Percentiles rank a stretch among this genome's conserved stretches.
phyloP scores from a whole-genome alignment of 1,140 invertebrate genomes.

The Bombus turneri region DNA sequence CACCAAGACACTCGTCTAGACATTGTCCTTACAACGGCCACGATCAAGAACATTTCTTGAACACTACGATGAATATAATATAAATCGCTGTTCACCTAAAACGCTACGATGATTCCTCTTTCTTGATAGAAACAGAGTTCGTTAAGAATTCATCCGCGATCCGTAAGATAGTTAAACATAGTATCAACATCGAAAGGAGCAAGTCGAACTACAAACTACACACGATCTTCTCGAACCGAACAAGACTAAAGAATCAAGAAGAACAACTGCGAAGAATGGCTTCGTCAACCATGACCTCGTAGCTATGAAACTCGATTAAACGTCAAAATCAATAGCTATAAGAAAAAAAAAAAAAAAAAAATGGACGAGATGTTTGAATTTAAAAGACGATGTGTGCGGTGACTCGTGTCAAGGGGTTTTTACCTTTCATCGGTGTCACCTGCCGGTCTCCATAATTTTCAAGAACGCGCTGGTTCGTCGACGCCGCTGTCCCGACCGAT shows the following conservation, averaged over 20 bases:
- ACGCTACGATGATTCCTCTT: background rate
- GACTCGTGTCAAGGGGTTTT: slow-evolving; percentile 30
- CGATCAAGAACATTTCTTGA: background rate
- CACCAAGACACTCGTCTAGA: background rate
- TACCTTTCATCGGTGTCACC: slow-evolving; percentile 77
- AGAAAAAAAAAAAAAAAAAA: too few relatives aligned
- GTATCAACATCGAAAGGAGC: background rate
- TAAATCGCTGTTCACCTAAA: too few relatives aligned
- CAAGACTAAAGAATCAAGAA: background rate
- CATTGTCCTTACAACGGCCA: background rate
- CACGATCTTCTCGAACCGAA: background rate
- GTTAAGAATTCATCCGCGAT: too few relatives aligned
- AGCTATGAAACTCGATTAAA: background rate
- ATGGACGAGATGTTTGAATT: background rate
- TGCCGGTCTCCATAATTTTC: slow-evolving; percentile 73
- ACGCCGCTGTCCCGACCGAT: background rate
- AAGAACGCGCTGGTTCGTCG: slow-evolving; percentile 13
- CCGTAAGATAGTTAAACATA: too few relatives aligned
- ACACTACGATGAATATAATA: too few relatives aligned
- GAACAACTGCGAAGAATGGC: background rate
- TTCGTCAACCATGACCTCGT: background rate
- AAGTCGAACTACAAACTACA: background rate
- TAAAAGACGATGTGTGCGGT: too few relatives aligned
- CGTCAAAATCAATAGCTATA: background rate
- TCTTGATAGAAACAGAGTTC: background rate